A percentile compares a stretch with the other conserved stretches of the same genome.
Evolutionary conservation across 1,140 invertebrate genomes (phyloP).

Genomic region (Pteromalus puparum): DNA sequence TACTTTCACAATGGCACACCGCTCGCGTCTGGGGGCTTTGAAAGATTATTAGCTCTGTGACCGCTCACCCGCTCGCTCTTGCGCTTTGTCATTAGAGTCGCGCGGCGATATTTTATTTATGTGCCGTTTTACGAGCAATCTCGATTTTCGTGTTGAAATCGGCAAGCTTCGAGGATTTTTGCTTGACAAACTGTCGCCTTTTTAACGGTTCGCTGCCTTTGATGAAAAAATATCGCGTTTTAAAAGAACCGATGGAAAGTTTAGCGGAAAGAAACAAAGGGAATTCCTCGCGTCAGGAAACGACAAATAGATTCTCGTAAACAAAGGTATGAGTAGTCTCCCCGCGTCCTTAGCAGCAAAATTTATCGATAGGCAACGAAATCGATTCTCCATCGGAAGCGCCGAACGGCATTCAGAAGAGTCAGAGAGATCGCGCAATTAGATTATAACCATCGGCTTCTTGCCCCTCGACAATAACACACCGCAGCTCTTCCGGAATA

Average conservation of each 20-base stretch:
- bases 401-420: not conserved
- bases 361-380: no score
- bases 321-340: not conserved
- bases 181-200: not conserved
- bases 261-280: not conserved
- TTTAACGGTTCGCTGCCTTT: not conserved
- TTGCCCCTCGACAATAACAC: not conserved
- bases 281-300: not conserved
- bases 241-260: not conserved
- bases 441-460: not conserved
- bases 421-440: not conserved
- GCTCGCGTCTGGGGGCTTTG: not conserved
- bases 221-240: not conserved
- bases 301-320: no score
- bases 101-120: slow-evolving; percentile 26
- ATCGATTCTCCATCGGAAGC: not conserved
- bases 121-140: slow-evolving; percentile 64
- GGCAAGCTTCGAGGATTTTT: slow-evolving; percentile 4
- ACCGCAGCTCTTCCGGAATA: not conserved
- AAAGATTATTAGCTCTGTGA: not conserved
- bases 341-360: not conserved
- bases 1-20: slow-evolving; percentile 58
- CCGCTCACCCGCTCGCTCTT: not conserved
- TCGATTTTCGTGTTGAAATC: slow-evolving; percentile 32
- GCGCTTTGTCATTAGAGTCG: slow-evolving; percentile 12